Evolutionary conservation across 2,113 vertebrate genomes (phyloP).

Genomic region (Indri indri): DNA sequence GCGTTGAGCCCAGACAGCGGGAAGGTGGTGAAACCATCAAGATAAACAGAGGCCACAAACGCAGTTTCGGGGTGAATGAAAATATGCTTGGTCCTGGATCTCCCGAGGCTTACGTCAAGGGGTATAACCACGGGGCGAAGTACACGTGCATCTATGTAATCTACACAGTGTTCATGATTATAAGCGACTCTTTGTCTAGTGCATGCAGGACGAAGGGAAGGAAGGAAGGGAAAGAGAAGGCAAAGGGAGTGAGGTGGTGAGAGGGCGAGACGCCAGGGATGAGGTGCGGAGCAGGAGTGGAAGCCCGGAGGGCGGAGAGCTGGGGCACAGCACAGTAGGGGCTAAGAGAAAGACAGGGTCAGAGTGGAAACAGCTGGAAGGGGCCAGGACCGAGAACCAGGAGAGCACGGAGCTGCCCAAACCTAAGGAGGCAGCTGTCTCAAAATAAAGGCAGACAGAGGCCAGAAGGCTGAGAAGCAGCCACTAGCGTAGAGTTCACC

Average conservation of each 20-base stretch:
- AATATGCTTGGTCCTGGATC: not conserved
- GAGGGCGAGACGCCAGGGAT: not conserved
- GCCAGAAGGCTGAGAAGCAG: not conserved
- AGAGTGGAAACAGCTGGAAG: not conserved
- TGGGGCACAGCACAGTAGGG: not conserved
- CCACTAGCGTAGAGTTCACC: not conserved
- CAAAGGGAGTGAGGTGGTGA: not conserved
- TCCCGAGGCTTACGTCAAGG: no score
- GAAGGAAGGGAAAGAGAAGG: not conserved
- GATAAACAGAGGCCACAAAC: not conserved
- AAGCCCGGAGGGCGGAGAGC: not conserved
- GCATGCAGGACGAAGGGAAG: not conserved
- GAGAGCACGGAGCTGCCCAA: not conserved
- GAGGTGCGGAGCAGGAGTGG: fast-evolving
- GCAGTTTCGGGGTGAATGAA: not conserved
- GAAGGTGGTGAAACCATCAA: not conserved
- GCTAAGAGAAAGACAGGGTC: not conserved
- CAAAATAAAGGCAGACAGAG: not conserved
- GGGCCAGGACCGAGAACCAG: not conserved
- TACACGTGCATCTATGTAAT: no score
- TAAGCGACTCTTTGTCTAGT: not conserved
- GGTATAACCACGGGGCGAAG: fast-evolving
- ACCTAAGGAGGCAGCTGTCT: not conserved
- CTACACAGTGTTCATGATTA: not conserved
- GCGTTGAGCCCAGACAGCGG: not conserved